These are phyloP conservation scores for Microcebus ravelobensis DNA, from an alignment of 2,113 vertebrate species.

Conservation along the genomic window DNA sequence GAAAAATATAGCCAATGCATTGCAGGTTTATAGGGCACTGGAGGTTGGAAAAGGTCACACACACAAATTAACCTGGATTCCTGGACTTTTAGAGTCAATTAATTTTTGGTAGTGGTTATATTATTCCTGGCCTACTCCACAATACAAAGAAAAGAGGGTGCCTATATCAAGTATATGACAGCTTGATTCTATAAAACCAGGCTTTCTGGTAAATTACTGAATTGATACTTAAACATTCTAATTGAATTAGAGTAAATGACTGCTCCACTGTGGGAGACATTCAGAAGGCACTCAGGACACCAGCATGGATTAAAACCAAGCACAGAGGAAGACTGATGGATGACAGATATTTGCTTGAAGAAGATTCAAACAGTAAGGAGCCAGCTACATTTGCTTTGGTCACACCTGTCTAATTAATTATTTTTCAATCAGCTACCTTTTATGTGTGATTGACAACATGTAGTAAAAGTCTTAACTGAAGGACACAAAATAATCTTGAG, in stretches of 20 bases:
- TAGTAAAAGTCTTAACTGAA: background rate
- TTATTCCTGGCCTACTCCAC: background rate
- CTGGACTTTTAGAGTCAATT: background rate
- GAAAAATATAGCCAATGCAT: background rate
- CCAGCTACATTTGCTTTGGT: background rate
- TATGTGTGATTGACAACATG: background rate
- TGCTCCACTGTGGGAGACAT: background rate
- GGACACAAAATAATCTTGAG: background rate
- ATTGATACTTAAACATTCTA: background rate
- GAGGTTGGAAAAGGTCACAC: background rate
- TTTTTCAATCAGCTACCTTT: too few species aligned
- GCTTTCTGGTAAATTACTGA: background rate
- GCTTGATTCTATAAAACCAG: background rate
- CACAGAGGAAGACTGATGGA: background rate
- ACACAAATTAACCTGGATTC: background rate
- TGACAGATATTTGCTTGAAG: background rate
- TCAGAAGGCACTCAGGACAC: background rate
- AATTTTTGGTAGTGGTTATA: background rate
- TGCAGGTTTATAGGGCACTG: background rate
- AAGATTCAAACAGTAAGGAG: background rate
- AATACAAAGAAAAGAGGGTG: background rate
- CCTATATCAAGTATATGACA: background rate
- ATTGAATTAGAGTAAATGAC: background rate
- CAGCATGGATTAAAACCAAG: background rate
- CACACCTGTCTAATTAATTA: background rate